A percentile compares a stretch with the other conserved stretches of the same genome.
These are phyloP conservation scores for Zoanthus solanderi DNA, from an alignment of 92 coral and sea anemone genomes.

Conservation along the genomic window DNA sequence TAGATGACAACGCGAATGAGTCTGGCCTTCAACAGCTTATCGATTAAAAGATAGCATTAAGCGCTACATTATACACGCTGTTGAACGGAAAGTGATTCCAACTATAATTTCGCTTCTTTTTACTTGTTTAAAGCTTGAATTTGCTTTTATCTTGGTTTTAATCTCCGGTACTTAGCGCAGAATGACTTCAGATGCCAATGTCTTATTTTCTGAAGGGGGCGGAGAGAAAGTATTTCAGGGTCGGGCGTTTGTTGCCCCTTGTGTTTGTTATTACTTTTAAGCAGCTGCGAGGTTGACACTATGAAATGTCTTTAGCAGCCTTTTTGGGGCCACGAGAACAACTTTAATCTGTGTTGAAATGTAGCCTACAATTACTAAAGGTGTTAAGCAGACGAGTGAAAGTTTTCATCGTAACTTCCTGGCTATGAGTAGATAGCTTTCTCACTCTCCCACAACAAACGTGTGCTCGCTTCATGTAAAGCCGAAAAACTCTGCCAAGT, in stretches of 20 bases:
- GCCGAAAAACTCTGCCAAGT: constrained; percentile 47
- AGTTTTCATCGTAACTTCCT: constrained; percentile 17
- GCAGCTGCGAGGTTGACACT: constrained; percentile 50
- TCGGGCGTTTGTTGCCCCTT: constrained; percentile 37
- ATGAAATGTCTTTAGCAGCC: constrained; percentile 45
- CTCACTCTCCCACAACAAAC: constrained; percentile 42
- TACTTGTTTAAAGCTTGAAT: constrained; percentile 27
- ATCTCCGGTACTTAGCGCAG: constrained; percentile 31
- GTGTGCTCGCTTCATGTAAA: neutral
- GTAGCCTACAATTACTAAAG: constrained; percentile 13
- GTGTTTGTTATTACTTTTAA: constrained; percentile 45
- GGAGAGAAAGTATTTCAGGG: constrained; percentile 29
- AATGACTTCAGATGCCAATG: constrained; percentile 21
- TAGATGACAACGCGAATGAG: constrained; percentile 36
- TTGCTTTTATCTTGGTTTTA: constrained; percentile 19
- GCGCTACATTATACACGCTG: constrained; percentile 19
- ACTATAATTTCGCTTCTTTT: neutral
- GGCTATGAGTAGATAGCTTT: constrained; percentile 20
- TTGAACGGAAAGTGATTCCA: neutral
- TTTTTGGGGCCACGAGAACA: constrained; percentile 33
- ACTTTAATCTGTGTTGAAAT: constrained; percentile 39
- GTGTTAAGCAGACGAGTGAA: constrained; percentile 26
- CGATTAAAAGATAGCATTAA: constrained; percentile 45
- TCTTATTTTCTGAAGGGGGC: constrained; percentile 42
- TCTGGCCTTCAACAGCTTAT: constrained; percentile 36